Evolutionary conservation across 2,797 vertebrate species (phyloP).

Genomic region (Botia almorhae): DNA sequence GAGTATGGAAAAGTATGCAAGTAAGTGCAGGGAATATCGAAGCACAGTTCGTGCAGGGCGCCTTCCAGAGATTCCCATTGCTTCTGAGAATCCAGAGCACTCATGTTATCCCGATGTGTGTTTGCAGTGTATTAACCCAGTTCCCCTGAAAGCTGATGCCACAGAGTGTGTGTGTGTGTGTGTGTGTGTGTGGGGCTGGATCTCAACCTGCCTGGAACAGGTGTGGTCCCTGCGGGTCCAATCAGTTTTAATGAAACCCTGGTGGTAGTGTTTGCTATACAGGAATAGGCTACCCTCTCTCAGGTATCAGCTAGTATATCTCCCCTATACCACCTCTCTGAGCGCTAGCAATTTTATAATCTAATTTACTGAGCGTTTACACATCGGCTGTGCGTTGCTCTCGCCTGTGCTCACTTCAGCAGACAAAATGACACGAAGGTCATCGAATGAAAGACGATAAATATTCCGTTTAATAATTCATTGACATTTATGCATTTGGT

Average conservation of each 20-base stretch:
- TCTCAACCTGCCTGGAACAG: slow-evolving; percentile 78
- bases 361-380: slow-evolving; percentile 18
- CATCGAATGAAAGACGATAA: neutral
- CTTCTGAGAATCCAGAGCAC: slow-evolving; percentile 49
- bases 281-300: slow-evolving; percentile 54
- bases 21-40: slow-evolving; percentile 23
- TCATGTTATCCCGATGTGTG: slow-evolving; percentile 32
- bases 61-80: slow-evolving; percentile 25
- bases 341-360: slow-evolving; percentile 13
- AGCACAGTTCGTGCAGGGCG: neutral
- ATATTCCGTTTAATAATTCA: neutral
- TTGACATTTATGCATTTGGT: too few relatives aligned
- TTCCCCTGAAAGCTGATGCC: slow-evolving; percentile 36
- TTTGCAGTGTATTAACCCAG: slow-evolving; percentile 48
- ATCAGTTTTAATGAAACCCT: slow-evolving; percentile 88
- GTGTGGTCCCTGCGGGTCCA: slow-evolving; percentile 78
- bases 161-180: slow-evolving; percentile 19
- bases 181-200: slow-evolving; percentile 42
- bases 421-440: neutral
- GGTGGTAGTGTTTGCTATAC: slow-evolving; percentile 67
- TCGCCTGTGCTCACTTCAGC: neutral
- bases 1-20: neutral
- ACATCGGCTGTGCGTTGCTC: neutral
- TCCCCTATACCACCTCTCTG: slow-evolving; percentile 8
- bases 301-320: slow-evolving; percentile 60